These are phyloP conservation scores for Vanessa tameamea DNA, from an alignment of 1,140 invertebrate genomes.

Conservation along the genomic window DNA sequence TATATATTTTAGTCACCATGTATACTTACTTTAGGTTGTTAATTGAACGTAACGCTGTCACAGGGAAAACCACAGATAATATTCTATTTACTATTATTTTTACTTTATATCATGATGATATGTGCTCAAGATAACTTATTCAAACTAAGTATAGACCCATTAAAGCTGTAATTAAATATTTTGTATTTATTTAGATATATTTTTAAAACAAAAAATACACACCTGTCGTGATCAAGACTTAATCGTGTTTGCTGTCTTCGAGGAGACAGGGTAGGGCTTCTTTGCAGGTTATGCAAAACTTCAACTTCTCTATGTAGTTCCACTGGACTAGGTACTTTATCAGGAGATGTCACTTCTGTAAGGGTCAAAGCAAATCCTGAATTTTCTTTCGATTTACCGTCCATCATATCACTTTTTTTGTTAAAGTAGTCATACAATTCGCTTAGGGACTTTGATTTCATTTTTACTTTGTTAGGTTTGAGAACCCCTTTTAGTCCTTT, in stretches of 20 bases:
- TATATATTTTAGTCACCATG: no score
- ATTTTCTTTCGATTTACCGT: constrained; percentile 48
- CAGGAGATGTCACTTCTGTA: constrained; percentile 68
- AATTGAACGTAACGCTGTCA: no score
- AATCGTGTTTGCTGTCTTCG: constrained; percentile 63
- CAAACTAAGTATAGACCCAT: neutral
- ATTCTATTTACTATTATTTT: no score
- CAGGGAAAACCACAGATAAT: no score
- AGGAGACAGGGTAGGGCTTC: constrained; percentile 77
- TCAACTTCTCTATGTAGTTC: constrained; percentile 83
- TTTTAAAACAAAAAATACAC: constrained; percentile 32
- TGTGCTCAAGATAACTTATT: no score
- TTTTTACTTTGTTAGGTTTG: constrained; percentile 60
- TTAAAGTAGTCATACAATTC: constrained; percentile 78
- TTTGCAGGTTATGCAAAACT: constrained; percentile 83
- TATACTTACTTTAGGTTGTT: no score
- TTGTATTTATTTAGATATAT: neutral
- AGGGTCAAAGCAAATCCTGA: constrained; percentile 68
- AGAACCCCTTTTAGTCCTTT: constrained; percentile 46
- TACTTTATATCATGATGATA: no score
- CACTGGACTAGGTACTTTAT: constrained; percentile 73
- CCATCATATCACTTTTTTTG: constrained; percentile 61
- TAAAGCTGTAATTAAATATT: no score
- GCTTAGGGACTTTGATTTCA: constrained; percentile 78
- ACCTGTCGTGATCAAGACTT: constrained; percentile 67